Base-by-base conservation (phyloP, 2,113 vertebrate genomes). In the Monopterus albus region DNA sequence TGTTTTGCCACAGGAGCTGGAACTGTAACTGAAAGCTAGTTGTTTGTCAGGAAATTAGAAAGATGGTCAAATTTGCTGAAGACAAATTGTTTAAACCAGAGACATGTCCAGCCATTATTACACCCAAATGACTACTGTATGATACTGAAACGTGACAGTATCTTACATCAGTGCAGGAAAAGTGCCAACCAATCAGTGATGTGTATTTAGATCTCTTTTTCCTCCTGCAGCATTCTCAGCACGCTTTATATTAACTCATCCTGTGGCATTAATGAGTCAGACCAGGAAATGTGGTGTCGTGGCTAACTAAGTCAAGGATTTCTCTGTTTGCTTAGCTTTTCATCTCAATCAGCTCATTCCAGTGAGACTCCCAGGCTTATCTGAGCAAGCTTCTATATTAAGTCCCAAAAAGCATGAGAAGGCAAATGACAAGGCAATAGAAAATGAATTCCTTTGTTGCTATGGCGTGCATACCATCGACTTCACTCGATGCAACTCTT, bases 271-370 rank as follows among this genome's bases (percentile, higher is more conserved):
- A 68, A 76, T 84, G 81, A 86, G 60, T 76, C 78, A 69, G 60
- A 58, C 21, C 55, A 78, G 83, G 75, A 82, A 76, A 43, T 40
- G 56, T 53, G 58, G 52, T 61, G 77, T 80, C 81, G 69, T 69
- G 69, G 57, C 75, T 21, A 72, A 67, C 20, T 3, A 10, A 47
- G 77, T 66, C 69, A 1, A 38, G 50, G 72, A 72, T 68, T 60
- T 61, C 62, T 68, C 46, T 81, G 53, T 81, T 82, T 78, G 65
- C 33, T 56, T 28, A 43, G 42, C 39, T 42, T 36, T 78, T 67
- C 15, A 20, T 70, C 56, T 72, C 13, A 45, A 65, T 63, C 58
- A 56, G 26, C 6, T 77, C 55, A 13, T 52, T 78, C n/a, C 35
- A 1, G 3, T 72, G 43, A 60, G 72, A 49, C 49, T 25, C 45